These are phyloP conservation scores for Ditylenchus dipsaci DNA, from an alignment of 1,140 invertebrate species.

Conservation along the genomic window DNA sequence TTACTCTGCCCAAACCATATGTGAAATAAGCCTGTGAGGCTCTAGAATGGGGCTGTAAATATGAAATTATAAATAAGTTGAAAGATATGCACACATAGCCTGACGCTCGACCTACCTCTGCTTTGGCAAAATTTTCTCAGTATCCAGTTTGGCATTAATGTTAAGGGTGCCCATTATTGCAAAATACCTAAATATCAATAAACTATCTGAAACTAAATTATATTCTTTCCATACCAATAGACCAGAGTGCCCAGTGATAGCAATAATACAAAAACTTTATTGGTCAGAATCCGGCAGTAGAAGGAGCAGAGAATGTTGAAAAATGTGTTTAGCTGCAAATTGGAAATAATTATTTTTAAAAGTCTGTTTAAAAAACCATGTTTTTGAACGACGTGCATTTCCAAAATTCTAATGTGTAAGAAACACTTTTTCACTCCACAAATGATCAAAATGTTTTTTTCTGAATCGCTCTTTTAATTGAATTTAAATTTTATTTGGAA, in stretches of 20 bases:
- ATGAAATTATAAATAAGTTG: slow-evolving; percentile 4
- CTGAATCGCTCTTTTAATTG: too few species aligned
- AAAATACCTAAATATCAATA: slow-evolving; percentile 48
- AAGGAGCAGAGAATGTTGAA: slow-evolving; percentile 15
- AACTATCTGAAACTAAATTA: too few species aligned
- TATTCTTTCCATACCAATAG: too few species aligned
- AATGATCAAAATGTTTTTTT: too few species aligned
- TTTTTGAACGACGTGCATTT: too few species aligned
- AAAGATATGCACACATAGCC: slow-evolving; percentile 16
- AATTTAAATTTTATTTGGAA: too few species aligned
- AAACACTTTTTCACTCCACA: too few species aligned
- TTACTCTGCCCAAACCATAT: slow-evolving; percentile 49
- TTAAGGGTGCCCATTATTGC: slow-evolving; percentile 35
- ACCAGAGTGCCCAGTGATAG: slow-evolving; percentile 10
- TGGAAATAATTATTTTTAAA: too few species aligned
- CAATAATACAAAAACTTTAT: slow-evolving; percentile 27
- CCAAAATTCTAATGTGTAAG: too few species aligned
- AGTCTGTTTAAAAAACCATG: too few species aligned
- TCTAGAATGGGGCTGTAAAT: neutral
- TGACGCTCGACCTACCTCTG: slow-evolving; percentile 46
- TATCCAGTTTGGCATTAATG: slow-evolving; percentile 48
- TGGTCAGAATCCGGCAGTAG: slow-evolving; percentile 38
- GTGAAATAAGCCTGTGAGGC: neutral
- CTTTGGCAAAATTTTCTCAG: slow-evolving; percentile 50
- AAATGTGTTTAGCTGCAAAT: neutral